phyloP scores from a whole-genome alignment of 2,113 vertebrate species.

The Salvelinus sp. region DNA sequence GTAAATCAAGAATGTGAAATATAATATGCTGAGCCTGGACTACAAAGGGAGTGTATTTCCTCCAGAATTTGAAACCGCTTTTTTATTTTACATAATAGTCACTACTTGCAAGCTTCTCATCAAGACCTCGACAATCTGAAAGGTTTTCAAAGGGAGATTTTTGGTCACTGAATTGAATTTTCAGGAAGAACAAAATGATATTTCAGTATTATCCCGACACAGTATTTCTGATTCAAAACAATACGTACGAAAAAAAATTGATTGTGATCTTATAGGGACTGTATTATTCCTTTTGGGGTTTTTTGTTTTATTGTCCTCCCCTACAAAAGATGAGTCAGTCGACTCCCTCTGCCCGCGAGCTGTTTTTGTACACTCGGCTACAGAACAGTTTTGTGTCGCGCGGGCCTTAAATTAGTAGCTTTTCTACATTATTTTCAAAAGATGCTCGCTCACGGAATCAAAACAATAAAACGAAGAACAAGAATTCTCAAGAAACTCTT shows the following conservation, averaged over 20 bases:
- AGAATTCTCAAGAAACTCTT: conserved; percentile 59
- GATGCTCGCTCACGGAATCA: conserved; percentile 57
- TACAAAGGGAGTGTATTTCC: conserved; percentile 29
- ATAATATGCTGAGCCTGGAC: neutral
- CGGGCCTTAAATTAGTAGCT: conserved; percentile 43
- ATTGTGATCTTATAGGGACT: neutral
- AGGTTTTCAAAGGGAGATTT: neutral
- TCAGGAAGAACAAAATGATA: neutral
- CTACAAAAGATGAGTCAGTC: conserved; percentile 53
- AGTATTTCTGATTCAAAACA: neutral
- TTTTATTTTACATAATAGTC: conserved; percentile 59
- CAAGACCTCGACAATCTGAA: conserved; percentile 38
- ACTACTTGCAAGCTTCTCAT: conserved; percentile 47
- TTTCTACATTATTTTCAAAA: conserved; percentile 35
- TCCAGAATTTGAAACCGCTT: conserved; percentile 48
- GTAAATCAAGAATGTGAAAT: neutral
- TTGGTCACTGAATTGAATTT: fast-evolving
- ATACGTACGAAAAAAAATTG: neutral
- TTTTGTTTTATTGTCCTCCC: neutral
- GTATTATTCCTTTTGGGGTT: neutral
- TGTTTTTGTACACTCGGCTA: conserved; percentile 67
- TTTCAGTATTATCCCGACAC: neutral
- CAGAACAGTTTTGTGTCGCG: conserved; percentile 59
- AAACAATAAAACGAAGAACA: conserved; percentile 47
- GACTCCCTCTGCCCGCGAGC: conserved; percentile 69